phyloP scores from a whole-genome alignment of 1,140 invertebrate genomes.

The Magallana ariakensis region DNA sequence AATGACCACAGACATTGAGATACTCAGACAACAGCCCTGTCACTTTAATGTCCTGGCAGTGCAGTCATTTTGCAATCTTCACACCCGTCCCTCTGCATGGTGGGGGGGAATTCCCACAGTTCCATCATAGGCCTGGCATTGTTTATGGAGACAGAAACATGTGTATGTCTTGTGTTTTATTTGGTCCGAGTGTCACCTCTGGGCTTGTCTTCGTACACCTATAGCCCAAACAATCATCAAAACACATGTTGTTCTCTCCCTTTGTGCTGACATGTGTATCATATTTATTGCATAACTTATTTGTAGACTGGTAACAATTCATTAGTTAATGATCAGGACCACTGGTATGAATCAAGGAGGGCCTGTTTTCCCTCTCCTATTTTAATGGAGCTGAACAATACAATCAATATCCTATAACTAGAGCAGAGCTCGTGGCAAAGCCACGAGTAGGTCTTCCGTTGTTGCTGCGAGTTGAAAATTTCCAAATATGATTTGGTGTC shows the following conservation, averaged over 20 bases:
- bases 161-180: conserved; percentile 26
- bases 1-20: neutral
- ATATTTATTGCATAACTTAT: conserved; percentile 11
- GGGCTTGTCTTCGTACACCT: neutral
- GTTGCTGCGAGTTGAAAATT: no score
- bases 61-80: neutral
- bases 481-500: no score
- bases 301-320: conserved; percentile 23
- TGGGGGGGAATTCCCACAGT: conserved; percentile 31
- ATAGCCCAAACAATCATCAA: conserved; percentile 24
- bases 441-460: no score
- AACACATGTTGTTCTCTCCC: conserved; percentile 31
- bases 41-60: neutral
- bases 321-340: neutral
- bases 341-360: neutral
- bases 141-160: conserved; percentile 19
- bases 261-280: conserved; percentile 10
- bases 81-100: neutral
- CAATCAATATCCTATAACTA: no score
- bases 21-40: neutral
- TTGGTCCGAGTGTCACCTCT: conserved; percentile 12
- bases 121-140: neutral
- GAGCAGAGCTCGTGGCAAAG: no score
- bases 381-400: no score
- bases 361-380: neutral